These are phyloP conservation scores for Musca vetustissima DNA, from an alignment of 1,140 invertebrate species.

Conservation along the genomic window DNA sequence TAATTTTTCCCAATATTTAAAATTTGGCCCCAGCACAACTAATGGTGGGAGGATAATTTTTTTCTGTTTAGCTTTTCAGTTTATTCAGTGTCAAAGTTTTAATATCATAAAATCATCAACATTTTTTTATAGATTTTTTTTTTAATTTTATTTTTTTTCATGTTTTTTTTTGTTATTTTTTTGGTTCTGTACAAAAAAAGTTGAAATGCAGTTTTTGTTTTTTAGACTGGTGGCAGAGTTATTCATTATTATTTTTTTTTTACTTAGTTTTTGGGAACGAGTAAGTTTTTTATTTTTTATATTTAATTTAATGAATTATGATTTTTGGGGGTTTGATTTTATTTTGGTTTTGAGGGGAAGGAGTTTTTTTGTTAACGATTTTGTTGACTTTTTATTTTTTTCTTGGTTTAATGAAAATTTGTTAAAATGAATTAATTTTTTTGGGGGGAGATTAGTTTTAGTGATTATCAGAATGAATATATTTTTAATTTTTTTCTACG, in stretches of 20 bases:
- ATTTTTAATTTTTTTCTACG: no score
- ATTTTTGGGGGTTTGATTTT: background rate
- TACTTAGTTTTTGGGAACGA: conserved; percentile 1
- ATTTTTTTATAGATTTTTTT: conserved; percentile 54
- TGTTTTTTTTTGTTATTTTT: conserved; percentile 24
- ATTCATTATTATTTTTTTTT: background rate
- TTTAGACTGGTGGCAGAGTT: background rate
- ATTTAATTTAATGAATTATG: conserved; percentile 9
- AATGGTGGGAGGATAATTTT: no score
- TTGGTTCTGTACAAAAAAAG: background rate
- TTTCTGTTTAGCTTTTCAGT: background rate
- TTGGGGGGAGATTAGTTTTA: no score
- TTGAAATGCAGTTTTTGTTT: conserved; percentile 22
- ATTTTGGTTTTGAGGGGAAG: no score
- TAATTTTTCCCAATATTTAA: no score
- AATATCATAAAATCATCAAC: conserved; percentile 56
- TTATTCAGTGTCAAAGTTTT: conserved; percentile 54
- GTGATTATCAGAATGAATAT: no score
- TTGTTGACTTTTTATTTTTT: background rate
- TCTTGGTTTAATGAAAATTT: background rate
- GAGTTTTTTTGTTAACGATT: background rate
- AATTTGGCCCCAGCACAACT: no score
- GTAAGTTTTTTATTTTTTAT: no score
- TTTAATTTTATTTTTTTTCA: conserved; percentile 32
- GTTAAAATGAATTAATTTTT: no score